Base-by-base conservation (phyloP, 2,797 vertebrate species). In the Thaleichthys pacificus region DNA sequence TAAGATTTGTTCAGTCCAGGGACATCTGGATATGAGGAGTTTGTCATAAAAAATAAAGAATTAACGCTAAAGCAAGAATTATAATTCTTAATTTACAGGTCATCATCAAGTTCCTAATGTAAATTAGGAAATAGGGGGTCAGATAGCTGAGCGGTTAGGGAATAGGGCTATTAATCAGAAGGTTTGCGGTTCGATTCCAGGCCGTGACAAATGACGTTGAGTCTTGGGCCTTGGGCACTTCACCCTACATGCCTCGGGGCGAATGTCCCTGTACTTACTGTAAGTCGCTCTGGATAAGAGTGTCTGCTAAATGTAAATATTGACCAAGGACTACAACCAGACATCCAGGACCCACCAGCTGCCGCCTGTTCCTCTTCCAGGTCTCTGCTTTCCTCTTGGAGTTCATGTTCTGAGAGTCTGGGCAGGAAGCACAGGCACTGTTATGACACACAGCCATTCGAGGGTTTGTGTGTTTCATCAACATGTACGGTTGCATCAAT, bases 371-470 rank as follows among this genome's bases (percentile, higher is more conserved):
- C 81, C 94, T 93, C 85, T 96, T 96, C 95, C 95, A 96, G 0
- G 95, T 96, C 87, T 96, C 95, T 73, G 95, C 95, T 91, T 96
- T 96, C 84, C 95, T 93, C 83, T 96, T 96, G 66, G 95, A 96
- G 86, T 96, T 96, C 95, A 96, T 96, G 80, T 96, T 95, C 91
- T 96, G 95, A 80, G 95, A 95, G 80, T 93, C 95, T 96, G 61
- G 14, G 19, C 60, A 61, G 61, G 77, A 87, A 71, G 60, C n/a
- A 54, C n/a, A 1, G 5, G 49, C 49, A 47, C 42, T 47, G 42
- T 56, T 17, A 56, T 56, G 51, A 56, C 51, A 4, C 51, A 5
- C 51, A 47, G 9, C 9, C 42, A 14, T 3, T 14, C 11, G 12
- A 47, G 12, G 42, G 42, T 47, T 14, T 3, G 42, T 47, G 42